phyloP scores from a whole-genome alignment of 2,113 vertebrate genomes.

The Caranx ignobilis region DNA sequence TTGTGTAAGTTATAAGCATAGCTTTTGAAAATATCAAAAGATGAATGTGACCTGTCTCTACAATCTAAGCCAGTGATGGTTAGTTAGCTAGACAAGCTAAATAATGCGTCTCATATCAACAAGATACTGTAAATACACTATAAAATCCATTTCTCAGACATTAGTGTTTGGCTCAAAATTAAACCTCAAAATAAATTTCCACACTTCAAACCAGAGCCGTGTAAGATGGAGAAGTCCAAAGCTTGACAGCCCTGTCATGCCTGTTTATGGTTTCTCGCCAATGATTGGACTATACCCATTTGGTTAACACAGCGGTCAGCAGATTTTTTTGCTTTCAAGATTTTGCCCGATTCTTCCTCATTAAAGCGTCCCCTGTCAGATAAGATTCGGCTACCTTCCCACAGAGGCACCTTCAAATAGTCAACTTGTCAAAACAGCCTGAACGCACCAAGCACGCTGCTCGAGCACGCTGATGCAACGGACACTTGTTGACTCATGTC shows the following conservation, averaged over 20 bases:
- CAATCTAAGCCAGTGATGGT: too few relatives aligned
- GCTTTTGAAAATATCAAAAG: too few relatives aligned
- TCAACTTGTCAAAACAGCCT: slow-evolving; percentile 25
- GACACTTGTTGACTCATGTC: slow-evolving; percentile 44
- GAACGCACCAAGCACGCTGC: slow-evolving; percentile 20
- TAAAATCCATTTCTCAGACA: too few relatives aligned
- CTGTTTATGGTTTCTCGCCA: not conserved
- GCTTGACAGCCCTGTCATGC: not conserved
- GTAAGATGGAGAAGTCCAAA: slow-evolving; percentile 8
- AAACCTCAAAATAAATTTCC: too few relatives aligned
- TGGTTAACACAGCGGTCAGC: not conserved
- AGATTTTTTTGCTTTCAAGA: not conserved
- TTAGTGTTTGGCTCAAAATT: too few relatives aligned
- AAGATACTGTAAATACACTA: too few relatives aligned
- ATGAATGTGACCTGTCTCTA: too few relatives aligned
- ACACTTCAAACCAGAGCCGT: not conserved
- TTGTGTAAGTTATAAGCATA: too few relatives aligned
- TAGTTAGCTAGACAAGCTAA: not conserved
- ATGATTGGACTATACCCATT: not conserved
- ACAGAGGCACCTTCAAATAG: slow-evolving; percentile 4
- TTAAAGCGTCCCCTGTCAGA: slow-evolving; percentile 14
- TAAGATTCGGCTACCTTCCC: slow-evolving; percentile 4
- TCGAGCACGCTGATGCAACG: slow-evolving; percentile 19
- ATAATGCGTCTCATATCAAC: too few relatives aligned
- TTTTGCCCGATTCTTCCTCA: not conserved